Conservation (phyloP, 37 sponge, comb jelly and placozoan species). For the Sycon ciliatum region DNA sequence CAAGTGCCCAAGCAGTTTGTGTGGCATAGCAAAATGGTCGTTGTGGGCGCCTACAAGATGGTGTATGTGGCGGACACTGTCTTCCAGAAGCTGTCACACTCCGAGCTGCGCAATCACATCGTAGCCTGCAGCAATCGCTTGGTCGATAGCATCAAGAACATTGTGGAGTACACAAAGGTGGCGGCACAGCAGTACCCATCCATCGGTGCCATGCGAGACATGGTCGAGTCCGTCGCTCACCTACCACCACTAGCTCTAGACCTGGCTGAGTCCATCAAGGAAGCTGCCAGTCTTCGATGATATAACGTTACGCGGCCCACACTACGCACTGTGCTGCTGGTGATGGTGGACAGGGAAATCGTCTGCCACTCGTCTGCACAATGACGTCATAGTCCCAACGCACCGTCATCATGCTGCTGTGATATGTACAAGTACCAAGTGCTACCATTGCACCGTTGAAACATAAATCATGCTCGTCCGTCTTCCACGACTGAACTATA, state of each 20-base stretch:
- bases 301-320: too few species aligned
- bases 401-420: too few species aligned
- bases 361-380: too few species aligned
- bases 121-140: constrained; percentile 48
- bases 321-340: too few species aligned
- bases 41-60: constrained; percentile 69
- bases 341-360: too few species aligned
- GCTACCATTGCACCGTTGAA: too few species aligned
- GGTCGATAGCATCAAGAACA: constrained; percentile 47
- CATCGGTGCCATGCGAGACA: constrained; percentile 40
- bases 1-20: constrained; percentile 59
- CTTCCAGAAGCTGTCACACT: constrained; percentile 63
- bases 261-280: background rate
- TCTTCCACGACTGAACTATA: too few species aligned
- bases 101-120: constrained; percentile 39
- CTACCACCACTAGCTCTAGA: background rate
- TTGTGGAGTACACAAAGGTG: constrained; percentile 60
- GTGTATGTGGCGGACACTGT: constrained; percentile 69
- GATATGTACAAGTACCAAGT: too few species aligned
- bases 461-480: too few species aligned
- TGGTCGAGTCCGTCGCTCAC: constrained; percentile 40
- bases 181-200: constrained; percentile 70
- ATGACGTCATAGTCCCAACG: too few species aligned
- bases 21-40: constrained; percentile 43
- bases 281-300: too few species aligned